Conservation (phyloP, 2,888 invertebrate species). For the Mesochorus sp. region DNA sequence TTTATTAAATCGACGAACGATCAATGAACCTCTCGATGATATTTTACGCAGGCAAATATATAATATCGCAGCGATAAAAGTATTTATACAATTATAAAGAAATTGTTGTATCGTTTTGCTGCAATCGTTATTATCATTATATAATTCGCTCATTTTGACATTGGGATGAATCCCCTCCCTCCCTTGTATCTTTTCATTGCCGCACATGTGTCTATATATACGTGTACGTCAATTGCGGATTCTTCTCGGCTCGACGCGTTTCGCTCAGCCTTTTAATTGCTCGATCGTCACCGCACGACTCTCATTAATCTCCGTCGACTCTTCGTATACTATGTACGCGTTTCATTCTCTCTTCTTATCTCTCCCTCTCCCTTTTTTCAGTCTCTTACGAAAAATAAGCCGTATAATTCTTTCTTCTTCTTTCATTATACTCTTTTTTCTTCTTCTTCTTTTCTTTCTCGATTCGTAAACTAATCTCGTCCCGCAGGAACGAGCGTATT, state of each 20-base stretch:
- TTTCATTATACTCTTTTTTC: too few relatives aligned
- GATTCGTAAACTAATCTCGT: neutral
- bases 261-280: slow-evolving; percentile 60
- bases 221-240: slow-evolving; percentile 26
- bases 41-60: too few relatives aligned
- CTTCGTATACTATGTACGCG: neutral
- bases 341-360: neutral
- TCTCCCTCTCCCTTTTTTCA: neutral
- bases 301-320: slow-evolving; percentile 57
- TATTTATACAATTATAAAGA: too few relatives aligned
- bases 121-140: slow-evolving; percentile 18
- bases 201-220: neutral
- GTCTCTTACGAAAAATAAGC: slow-evolving; percentile 37
- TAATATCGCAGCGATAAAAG: too few relatives aligned
- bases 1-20: too few relatives aligned
- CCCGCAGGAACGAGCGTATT: neutral
- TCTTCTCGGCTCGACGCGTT: slow-evolving; percentile 56
- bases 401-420: neutral
- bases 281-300: slow-evolving; percentile 39
- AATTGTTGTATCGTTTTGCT: slow-evolving; percentile 1
- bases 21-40: too few relatives aligned
- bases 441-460: neutral
- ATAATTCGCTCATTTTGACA: slow-evolving; percentile 41
- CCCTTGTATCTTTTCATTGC: too few relatives aligned
- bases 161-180: slow-evolving; percentile 7